phyloP scores from a whole-genome alignment of 2,797 vertebrate genomes.

The Platalea minor region DNA sequence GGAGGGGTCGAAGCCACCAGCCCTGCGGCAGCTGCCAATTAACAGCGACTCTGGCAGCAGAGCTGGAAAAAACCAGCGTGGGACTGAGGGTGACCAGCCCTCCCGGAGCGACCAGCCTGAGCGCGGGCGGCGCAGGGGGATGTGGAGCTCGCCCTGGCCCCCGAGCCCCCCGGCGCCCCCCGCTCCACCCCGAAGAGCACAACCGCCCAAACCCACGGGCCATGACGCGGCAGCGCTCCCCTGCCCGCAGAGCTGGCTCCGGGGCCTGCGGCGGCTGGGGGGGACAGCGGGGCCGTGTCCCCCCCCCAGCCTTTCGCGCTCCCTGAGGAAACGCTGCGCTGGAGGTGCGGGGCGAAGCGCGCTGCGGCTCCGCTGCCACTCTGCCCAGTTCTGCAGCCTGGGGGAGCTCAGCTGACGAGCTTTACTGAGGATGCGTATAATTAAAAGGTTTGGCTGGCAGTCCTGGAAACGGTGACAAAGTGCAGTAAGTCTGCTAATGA shows the following conservation, averaged over 20 bases:
- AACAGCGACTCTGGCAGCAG: not conserved
- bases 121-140: not conserved
- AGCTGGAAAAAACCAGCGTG: not conserved
- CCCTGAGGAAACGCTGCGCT: fast-evolving
- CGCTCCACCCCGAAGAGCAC: not conserved
- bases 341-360: no score
- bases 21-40: not conserved
- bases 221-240: not conserved
- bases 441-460: not conserved
- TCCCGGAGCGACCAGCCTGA: not conserved
- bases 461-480: not conserved
- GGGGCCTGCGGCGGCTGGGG: not conserved
- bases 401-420: not conserved
- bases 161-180: not conserved
- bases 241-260: not conserved
- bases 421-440: fast-evolving
- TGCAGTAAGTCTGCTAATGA: not conserved
- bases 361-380: not conserved
- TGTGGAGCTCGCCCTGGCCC: not conserved
- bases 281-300: not conserved
- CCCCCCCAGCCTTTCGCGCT: not conserved
- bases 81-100: not conserved
- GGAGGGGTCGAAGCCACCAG: not conserved
- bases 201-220: not conserved
- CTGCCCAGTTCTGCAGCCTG: not conserved